phyloP scores from a whole-genome alignment of 2,797 vertebrate species.

The Ceryle rudis region DNA sequence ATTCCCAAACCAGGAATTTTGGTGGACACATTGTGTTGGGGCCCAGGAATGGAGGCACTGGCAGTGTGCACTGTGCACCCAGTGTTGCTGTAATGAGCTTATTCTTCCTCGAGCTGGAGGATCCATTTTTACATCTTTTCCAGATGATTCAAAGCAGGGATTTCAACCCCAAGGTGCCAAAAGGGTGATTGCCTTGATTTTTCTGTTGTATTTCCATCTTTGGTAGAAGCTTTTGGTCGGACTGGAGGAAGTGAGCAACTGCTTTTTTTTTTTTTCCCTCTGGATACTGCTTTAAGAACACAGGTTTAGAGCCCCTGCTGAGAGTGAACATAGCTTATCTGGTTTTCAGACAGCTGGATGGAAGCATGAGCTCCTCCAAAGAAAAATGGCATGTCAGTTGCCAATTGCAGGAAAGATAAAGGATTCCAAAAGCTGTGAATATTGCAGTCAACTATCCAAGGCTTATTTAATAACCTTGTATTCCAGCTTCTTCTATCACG shows the following conservation, averaged over 20 bases:
- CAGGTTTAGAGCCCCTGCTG: not conserved
- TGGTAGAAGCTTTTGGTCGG: not conserved
- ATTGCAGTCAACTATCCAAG: slow-evolving; percentile 35
- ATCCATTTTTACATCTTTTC: not conserved
- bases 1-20: not conserved
- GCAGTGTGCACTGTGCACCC: not conserved
- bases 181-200: not conserved
- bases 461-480: slow-evolving; percentile 46
- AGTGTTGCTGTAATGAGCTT: not conserved
- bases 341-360: not conserved
- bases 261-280: not conserved
- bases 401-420: slow-evolving; percentile 25
- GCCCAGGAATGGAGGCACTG: too few relatives aligned
- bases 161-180: not conserved
- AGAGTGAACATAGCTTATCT: not conserved
- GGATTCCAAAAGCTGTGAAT: slow-evolving; percentile 33
- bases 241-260: not conserved
- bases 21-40: not conserved
- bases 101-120: not conserved
- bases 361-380: not conserved
- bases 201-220: not conserved
- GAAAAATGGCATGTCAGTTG: slow-evolving; percentile 19
- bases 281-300: not conserved
- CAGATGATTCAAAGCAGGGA: not conserved
- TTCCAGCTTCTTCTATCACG: slow-evolving; percentile 32